Percentiles rank a stretch among this genome's conserved stretches.
Evolutionary conservation across 2,113 vertebrate genomes (phyloP).

Genomic region (Leptosomus discolor): DNA sequence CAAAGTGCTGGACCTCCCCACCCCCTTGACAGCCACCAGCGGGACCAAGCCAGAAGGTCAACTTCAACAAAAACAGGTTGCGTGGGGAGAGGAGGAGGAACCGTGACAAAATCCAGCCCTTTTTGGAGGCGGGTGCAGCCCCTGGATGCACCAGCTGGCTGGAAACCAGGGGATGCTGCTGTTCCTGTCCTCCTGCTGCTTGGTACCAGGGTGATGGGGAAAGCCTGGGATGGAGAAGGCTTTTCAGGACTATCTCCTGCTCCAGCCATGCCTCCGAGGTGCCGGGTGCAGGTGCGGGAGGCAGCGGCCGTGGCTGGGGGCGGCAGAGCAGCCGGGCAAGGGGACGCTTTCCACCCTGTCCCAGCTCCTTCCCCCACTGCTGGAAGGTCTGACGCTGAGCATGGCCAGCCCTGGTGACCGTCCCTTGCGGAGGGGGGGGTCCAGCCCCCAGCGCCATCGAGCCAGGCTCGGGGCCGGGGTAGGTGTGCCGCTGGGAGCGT

Average conservation of each 20-base stretch:
- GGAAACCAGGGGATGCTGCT: not conserved
- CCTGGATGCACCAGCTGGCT: accelerated
- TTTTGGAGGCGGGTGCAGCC: not conserved
- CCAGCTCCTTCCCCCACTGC: not conserved
- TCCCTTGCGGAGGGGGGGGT: not conserved
- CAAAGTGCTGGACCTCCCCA: not conserved
- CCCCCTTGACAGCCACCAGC: not conserved
- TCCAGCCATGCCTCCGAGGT: accelerated
- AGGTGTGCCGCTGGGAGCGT: accelerated
- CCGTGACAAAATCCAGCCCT: not conserved
- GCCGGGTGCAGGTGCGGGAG: not conserved
- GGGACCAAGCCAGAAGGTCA: not conserved
- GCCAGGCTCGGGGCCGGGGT: accelerated
- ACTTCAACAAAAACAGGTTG: not conserved
- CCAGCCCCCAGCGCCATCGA: accelerated
- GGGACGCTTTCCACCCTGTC: accelerated
- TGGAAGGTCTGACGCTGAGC: not conserved
- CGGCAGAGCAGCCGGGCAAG: not conserved
- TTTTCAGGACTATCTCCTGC: not conserved
- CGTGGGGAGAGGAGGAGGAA: not conserved
- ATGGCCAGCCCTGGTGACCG: accelerated
- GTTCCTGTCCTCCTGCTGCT: not conserved
- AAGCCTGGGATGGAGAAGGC: not conserved
- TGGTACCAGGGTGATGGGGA: accelerated
- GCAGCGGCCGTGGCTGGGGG: not conserved